Evolutionary conservation across 2,797 vertebrate genomes (phyloP), one percentile per base, ranked within the genome.

Genomic region (Pseudocheirus occidentalis): DNA sequence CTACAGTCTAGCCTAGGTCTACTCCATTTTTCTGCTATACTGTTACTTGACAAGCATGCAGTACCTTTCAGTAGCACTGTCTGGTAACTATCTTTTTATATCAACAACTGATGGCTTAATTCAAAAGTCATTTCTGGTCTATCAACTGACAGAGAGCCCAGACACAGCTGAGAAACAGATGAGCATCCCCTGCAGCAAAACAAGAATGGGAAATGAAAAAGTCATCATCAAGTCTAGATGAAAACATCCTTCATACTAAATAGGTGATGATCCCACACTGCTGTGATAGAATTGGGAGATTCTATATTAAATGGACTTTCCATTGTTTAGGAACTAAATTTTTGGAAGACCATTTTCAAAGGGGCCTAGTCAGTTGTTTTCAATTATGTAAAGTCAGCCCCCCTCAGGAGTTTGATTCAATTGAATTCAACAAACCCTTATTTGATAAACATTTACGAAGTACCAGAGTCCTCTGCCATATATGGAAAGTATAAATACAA

Each of bases 121-220:
- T 81, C 40, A 94, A 46, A n/a, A 97, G 93, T 91, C 91, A 93
- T 97, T 98, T 96, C 92, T 97, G 97, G 96, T 0, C 21, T 94
- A 92, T 94, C 1, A 46, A 50, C 92, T 0, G 92, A 96, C 96
- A 97, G 96, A 95, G 97, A 96, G 0, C 5, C 46, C 93, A 96
- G 95, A 97, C 97, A 91, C 93, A 96, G 10, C 94, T 55, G 12
- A 59, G 73, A 95, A 90, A 53, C 46, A 55, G 16, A n/a, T 94
- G 0, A 0, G 90, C 92, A 93, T 93, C 94, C 92, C 91, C 62
- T 50, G 21, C 40, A 7, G 90, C 90, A 0, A 53, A 31, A 87
- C 1, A 0, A 95, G 92, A 0, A 12, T 92, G 13, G 66, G 95
- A 55, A 29, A 97, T 95, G 58, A 29, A 95, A 93, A 98, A 93